Conservation (phyloP, 2,113 vertebrate genomes). For the Anser cygnoides region DNA sequence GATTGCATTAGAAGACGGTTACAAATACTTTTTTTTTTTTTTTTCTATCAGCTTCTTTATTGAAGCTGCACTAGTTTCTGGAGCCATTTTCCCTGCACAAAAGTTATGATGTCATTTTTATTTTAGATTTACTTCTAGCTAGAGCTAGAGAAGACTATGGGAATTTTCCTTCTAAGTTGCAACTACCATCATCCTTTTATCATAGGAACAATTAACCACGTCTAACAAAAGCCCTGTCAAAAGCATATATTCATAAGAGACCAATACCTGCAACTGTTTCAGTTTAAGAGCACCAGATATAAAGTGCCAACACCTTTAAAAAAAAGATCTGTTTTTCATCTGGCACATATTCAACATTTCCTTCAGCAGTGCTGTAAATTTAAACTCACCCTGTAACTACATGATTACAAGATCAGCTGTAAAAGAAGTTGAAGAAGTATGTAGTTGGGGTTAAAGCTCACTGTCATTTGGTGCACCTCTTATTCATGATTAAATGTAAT, state of each 20-base stretch:
- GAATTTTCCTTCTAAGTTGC: background rate
- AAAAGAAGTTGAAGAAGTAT: background rate
- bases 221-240: conserved; percentile 3
- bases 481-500: background rate
- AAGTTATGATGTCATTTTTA: background rate
- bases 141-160: background rate
- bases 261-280: background rate
- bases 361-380: background rate
- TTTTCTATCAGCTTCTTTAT: background rate
- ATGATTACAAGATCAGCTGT: background rate
- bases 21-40: background rate
- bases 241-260: conserved; percentile 10
- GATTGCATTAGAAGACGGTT: background rate
- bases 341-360: conserved; percentile 12
- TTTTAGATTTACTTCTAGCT: conserved; percentile 13
- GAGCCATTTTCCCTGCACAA: background rate
- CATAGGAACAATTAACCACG: background rate
- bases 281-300: background rate
- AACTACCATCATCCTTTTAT: background rate
- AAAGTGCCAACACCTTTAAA: background rate
- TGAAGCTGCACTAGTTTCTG: background rate
- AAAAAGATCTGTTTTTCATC: background rate
- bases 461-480: background rate
- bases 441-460: background rate
- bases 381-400: background rate